Base-by-base conservation (phyloP, 2,113 vertebrate species). In the Piprites chloris region DNA sequence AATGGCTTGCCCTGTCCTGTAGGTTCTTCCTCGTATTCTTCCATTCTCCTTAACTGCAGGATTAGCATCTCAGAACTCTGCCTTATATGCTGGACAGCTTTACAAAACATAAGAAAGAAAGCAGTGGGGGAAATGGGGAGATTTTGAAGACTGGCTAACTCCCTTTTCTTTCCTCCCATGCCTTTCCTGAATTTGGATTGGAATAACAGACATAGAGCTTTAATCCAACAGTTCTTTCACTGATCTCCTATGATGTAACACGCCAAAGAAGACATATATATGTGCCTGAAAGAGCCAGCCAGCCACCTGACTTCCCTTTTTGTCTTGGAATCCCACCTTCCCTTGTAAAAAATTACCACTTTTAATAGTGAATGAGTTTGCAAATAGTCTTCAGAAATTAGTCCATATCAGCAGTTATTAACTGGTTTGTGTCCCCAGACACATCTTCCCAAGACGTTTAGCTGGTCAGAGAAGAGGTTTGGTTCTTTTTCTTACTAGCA, bases 321-420 rank as follows among this genome's bases (percentile, higher is more conserved):
- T 14, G 18, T 90, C 12, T 33, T 44, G 37, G 23, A 91, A 78
- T 26, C 13, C 11, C 62, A 42, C 21, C 22, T 96, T 63, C 55
- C 66, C 41, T 77, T 91, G 69, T 91, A 79, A 88, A 58, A 71
- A 93, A 86, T 91, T 79, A 49, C 5, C 5, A 41, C 65, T 85
- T 91, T 89, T 65, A 79, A 42, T 39, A 78, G 46, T 32, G 68
- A 78, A 89, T 55, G 11, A 55, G 33, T 87, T 74, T 88, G 68
- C 39, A 88, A 89, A 90, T 66, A 71, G n/a, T 52, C 53, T 84
- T 81, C 65, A 87, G 74, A 90, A 90, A 91, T 90, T 61, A 59
- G 14, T 85, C 33, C 1, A 0, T 61, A 55, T 81, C 24, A 72
- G 59, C 59, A 90, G 65, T 88, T 32, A 77, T 91, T 93, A 77